Percentiles rank a stretch among this genome's conserved stretches.
Conservation (phyloP, 1,140 invertebrate species). For the Lerema accius region DNA sequence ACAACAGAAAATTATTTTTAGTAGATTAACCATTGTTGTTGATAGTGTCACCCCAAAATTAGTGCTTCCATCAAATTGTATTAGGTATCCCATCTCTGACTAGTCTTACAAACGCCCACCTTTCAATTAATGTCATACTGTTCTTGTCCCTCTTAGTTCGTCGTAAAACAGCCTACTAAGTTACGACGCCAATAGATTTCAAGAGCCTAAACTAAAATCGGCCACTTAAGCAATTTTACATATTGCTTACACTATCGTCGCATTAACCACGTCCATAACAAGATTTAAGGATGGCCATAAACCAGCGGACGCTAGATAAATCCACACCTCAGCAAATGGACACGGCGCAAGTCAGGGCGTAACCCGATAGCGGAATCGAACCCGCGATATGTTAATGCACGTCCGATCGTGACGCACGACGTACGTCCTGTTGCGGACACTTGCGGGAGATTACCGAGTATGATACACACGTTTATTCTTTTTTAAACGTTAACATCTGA, state of each 20-base stretch:
- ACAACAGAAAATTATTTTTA: no score
- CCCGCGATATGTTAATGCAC: slow-evolving; percentile 75
- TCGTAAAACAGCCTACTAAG: background rate
- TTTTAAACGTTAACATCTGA: slow-evolving; percentile 37
- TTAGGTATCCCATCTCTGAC: no score
- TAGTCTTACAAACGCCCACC: no score
- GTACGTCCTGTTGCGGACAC: slow-evolving; percentile 65
- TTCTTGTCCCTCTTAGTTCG: background rate
- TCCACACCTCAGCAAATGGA: slow-evolving; percentile 25
- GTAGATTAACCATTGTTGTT: no score
- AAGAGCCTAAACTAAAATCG: background rate
- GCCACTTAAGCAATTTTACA: slow-evolving; percentile 27
- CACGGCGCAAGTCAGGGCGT: slow-evolving; percentile 39
- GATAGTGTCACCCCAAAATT: no score
- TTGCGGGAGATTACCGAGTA: slow-evolving; percentile 49
- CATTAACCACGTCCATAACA: slow-evolving; percentile 18
- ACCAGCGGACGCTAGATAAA: slow-evolving; percentile 26
- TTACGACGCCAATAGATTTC: background rate
- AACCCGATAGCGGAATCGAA: slow-evolving; percentile 71
- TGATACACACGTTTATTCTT: slow-evolving; percentile 47
- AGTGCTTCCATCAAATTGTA: no score
- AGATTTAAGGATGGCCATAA: slow-evolving; percentile 28
- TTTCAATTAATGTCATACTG: background rate
- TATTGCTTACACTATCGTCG: slow-evolving; percentile 17
- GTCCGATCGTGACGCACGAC: slow-evolving; percentile 79